Evolutionary conservation across 2,888 invertebrate species (phyloP).

Genomic region (Helicoverpa assulta): DNA sequence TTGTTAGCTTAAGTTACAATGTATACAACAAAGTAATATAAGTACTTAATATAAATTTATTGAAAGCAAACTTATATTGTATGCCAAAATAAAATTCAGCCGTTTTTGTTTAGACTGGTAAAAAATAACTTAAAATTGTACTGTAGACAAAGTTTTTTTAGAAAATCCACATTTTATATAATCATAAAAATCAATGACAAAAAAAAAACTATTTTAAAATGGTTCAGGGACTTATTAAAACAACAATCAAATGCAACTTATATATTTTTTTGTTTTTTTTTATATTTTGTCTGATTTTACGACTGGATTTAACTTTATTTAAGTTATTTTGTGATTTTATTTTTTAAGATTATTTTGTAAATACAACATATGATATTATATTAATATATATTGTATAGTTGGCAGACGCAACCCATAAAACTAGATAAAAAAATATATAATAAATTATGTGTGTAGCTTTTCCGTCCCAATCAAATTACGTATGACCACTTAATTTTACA

Average conservation of each 20-base stretch:
- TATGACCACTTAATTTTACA: too few species aligned
- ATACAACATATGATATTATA: conserved; percentile 26
- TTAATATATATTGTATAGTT: conserved; percentile 38
- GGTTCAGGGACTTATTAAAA: conserved; percentile 38
- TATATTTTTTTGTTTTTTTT: conserved; percentile 15
- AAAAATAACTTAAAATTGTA: not conserved
- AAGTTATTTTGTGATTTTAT: conserved; percentile 51
- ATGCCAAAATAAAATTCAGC: conserved; percentile 25
- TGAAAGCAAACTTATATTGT: conserved; percentile 25
- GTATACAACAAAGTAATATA: conserved; percentile 48
- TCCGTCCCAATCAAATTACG: not conserved
- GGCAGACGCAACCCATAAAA: conserved; percentile 2
- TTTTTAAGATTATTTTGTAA: conserved; percentile 49
- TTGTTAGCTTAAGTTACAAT: conserved; percentile 65
- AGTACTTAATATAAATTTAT: conserved; percentile 59
- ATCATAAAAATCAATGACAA: not conserved
- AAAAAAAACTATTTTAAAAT: conserved; percentile 18
- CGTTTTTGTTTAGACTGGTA: conserved; percentile 5
- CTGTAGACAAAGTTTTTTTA: not conserved
- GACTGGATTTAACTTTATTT: conserved; percentile 39
- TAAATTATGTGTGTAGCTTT: not conserved
- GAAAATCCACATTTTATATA: not conserved
- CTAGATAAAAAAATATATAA: not conserved
- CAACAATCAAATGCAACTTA: conserved; percentile 16
- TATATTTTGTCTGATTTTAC: conserved; percentile 35